Evolutionary conservation across 1,140 invertebrate species (phyloP), one percentile per base, ranked within the genome.

Genomic region (Ylistrum balloti): DNA sequence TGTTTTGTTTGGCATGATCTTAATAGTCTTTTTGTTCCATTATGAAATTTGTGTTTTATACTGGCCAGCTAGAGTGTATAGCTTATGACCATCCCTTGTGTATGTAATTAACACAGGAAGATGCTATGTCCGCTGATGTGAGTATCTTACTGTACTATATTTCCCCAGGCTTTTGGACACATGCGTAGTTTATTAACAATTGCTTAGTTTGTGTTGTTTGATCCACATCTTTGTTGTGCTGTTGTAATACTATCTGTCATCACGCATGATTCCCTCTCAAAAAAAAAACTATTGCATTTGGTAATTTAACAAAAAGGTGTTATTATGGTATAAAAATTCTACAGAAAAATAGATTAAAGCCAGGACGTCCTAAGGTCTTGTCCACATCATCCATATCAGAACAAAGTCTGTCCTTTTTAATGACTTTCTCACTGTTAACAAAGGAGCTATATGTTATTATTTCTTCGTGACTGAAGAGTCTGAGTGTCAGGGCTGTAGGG

Each of bases 101-200:
- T 28, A 17, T 74, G n/a, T 74, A 74, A 74, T 74, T 74, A 74
- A 74, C 56, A 74, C 56, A 74, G 56, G 56, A 74, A 28, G 56
- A 74, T n/a, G 22, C 56, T 28, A 74, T 74, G 56, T 74, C n/a
- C 28, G 56, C 56, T 28, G 56, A 74, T 74, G 56, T 74, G 28
- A 74, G 56, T 74, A 74, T 74, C 56, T n/a, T 11, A 74, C 5
- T 74, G 17, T 28, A 28, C 5, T 74, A 38, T 38, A 28, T 74
- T n/a, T n/a, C 56, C 56, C n/a, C 3, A 7, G 56, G 56, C 56
- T 74, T n/a, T 22, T n/a, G 56, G 56, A 74, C 56, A 74, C 56
- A 5, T 17, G n/a, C n/a, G 28, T 74, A n/a, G 56, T 74, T 5
- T n/a, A 28, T n/a, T 74, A 74, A 74, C 22, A 28, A 28, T 48